Evolutionary conservation across 1,140 invertebrate species (phyloP), one percentile per base, ranked within the genome.

Genomic region (Halotydeus destructor): DNA sequence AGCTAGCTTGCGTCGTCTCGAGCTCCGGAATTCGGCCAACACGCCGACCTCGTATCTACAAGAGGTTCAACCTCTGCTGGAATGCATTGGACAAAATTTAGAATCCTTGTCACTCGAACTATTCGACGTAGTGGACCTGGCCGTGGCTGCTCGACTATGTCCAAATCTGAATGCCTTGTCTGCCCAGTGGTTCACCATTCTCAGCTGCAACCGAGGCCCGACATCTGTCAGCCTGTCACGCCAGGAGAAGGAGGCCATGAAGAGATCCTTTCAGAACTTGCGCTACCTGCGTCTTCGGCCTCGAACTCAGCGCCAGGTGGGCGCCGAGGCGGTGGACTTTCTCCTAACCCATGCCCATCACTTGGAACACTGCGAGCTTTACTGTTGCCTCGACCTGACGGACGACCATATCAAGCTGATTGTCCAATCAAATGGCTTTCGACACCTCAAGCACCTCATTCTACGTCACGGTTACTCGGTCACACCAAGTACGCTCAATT

Each of bases 401-500:
- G 52, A 53, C 24, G 12, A 26, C 23, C 18, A 43, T 3, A 38
- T 50, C 1, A 21, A 6, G 12, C 30, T 44, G 41, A 26, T 53
- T 18, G 37, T 43, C 18, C 39, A 46, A 45, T 44, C 19, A 14
- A 52, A 53, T 42, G 27, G 31, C 11, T 44, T 53, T 19, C 24
- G 24, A 2, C 19, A 41, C 5, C 33, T 53, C 3, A 43, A 43
- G 25, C 48, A 40, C 18, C 33, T 53, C 0, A 44, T 52, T 16
- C 11, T 53, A 5, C 44, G 52, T n/a, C 52, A 53, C 38, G 50
- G 52, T 21, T 48, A 53, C 35, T 27, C n/a, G 18, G 25, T 48
- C 11, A 40, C 37, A 14, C 32, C 25, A 39, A 18, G 12, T 22
- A 21, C 41, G 14, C 14, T 41, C 16, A 21, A 14, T 28, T 25